Percentiles rank a stretch among this genome's conserved stretches.
Conservation (phyloP, 2,797 vertebrate species). For the Luscinia megarhynchos region DNA sequence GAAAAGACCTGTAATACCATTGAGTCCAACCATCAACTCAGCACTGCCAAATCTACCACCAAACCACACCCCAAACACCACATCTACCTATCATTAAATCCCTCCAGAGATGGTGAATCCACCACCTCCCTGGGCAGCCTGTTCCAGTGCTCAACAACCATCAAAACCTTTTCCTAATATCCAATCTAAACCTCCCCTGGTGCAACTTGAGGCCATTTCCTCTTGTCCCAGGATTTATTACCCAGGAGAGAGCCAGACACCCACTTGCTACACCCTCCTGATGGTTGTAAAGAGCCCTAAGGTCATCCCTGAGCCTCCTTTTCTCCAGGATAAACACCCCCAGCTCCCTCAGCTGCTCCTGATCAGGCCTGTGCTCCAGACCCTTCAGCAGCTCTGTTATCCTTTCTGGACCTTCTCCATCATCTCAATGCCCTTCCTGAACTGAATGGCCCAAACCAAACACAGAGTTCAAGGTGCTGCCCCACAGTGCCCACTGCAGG, state of each 20-base stretch:
- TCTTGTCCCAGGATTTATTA: neutral
- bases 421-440: fast-evolving
- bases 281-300: neutral
- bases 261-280: neutral
- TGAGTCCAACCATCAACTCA: neutral
- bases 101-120: neutral
- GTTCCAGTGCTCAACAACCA: neutral
- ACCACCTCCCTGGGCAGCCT: neutral
- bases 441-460: neutral
- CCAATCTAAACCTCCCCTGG: neutral
- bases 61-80: neutral
- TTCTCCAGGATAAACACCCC: neutral
- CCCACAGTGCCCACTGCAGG: neutral
- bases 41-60: neutral
- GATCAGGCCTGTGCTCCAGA: neutral
- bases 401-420: neutral
- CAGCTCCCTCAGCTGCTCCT: neutral
- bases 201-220: neutral
- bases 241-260: fast-evolving
- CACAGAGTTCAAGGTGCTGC: neutral
- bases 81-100: neutral
- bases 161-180: neutral
- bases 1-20: neutral
- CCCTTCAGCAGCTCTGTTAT: fast-evolving
- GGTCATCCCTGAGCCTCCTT: neutral